Percentiles rank a stretch among this genome's conserved stretches.
These are phyloP conservation scores for Hypena proboscidalis DNA, from an alignment of 2,888 invertebrate species.

Conservation along the genomic window DNA sequence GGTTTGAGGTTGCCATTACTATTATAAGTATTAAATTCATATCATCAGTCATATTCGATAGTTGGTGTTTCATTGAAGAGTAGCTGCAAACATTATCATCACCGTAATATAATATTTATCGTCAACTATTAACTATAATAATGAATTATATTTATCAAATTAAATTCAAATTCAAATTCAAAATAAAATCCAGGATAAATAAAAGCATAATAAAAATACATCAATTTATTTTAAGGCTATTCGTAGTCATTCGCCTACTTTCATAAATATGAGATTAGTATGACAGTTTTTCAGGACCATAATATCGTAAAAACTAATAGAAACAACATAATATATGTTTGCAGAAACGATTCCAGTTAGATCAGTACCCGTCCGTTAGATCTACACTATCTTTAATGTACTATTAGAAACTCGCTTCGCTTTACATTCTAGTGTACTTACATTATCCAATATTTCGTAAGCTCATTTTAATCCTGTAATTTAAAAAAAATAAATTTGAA, in stretches of 20 bases:
- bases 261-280: no score
- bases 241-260: no score
- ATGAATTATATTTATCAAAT: not conserved
- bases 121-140: not conserved
- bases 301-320: no score
- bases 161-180: not conserved
- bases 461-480: no score
- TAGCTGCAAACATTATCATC: constrained; percentile 37
- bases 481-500: no score
- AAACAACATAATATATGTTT: no score
- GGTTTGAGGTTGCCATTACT: constrained; percentile 16
- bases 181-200: no score
- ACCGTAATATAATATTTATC: not conserved
- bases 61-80: constrained; percentile 30
- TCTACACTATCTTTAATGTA: constrained; percentile 45
- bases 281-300: no score
- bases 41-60: constrained; percentile 23
- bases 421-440: constrained; percentile 2
- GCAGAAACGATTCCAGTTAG: constrained; percentile 58
- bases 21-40: constrained; percentile 21
- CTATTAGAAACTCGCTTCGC: constrained; percentile 27
- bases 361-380: constrained; percentile 78
- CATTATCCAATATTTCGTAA: not conserved
- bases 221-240: no score
- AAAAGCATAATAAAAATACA: no score